Percentiles rank a stretch among this genome's conserved stretches.
phyloP scores from a whole-genome alignment of 1,140 invertebrate genomes.

The Nasonia giraulti region DNA sequence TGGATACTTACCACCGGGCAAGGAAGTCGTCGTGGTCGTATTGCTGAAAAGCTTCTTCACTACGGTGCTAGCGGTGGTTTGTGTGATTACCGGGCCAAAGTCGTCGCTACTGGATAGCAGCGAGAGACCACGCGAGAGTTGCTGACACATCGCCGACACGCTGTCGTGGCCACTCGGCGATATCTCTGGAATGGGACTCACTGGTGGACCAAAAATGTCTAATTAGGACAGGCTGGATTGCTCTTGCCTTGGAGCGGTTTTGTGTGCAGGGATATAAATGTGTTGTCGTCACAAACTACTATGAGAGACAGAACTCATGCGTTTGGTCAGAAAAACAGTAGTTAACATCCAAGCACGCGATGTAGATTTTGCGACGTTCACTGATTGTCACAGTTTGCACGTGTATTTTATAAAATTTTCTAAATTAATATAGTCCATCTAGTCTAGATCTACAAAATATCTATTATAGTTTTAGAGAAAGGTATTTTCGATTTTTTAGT shows the following conservation, averaged over 20 bases:
- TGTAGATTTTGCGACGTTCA: background rate
- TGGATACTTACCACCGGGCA: conserved; percentile 21
- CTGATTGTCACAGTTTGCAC: background rate
- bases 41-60: conserved; percentile 65
- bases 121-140: conserved; percentile 88
- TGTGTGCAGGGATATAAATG: background rate
- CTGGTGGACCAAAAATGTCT: conserved; percentile 66
- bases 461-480: background rate
- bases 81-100: conserved; percentile 72
- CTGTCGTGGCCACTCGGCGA: conserved; percentile 83
- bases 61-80: conserved; percentile 60
- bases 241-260: background rate
- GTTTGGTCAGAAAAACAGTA: background rate
- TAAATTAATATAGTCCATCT: background rate
- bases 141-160: conserved; percentile 91
- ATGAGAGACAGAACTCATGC: conserved; percentile 29
- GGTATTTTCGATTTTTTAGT: no score
- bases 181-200: conserved; percentile 88
- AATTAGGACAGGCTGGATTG: background rate
- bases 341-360: conserved; percentile 1
- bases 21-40: conserved; percentile 57
- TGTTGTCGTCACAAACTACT: conserved; percentile 17
- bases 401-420: conserved; percentile 10
- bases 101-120: conserved; percentile 83
- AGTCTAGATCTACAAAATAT: background rate